Base-by-base conservation (phyloP, 2,797 vertebrate species). In the Sebastes minor region DNA sequence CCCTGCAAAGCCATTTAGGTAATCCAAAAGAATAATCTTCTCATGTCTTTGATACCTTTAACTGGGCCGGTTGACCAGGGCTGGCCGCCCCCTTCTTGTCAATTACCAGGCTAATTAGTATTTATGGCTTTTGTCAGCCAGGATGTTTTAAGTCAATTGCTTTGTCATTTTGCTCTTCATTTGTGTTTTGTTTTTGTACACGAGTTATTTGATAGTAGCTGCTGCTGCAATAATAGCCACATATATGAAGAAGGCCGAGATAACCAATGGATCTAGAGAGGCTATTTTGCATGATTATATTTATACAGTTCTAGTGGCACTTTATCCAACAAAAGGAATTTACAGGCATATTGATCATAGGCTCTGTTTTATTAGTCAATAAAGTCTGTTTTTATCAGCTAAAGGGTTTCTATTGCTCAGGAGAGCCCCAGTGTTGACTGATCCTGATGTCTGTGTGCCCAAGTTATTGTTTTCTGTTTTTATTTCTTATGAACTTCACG, bases 1-100 rank as follows among this genome's bases (percentile, higher is more conserved):
- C 69, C 23, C 82, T 35, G 93, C 90, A 93, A 95, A 95, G 94
- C 94, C 96, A 95, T 96, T 94, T 95, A 96, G 95, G 95, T 96
- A 96, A 96, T 97, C 96, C 97, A 95, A 94, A 96, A 95, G 95
- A 94, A 95, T 81, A 80, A 97, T 96, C 96, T 96, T 91, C 91
- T 96, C 77, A 63, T 89, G 90, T 90, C 85, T 90, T 86, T 87
- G 85, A 91, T 92, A 88, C 85, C 84, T 81, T 94, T 87, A 93
- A 94, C 90, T 92, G 94, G 79, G 86, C 82, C 87, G 84, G 86
- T 75, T 83, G 88, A 89, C 82, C 69, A 77, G 69, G 78, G 61
- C 70, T 69, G 83, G 30, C 74, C n/a, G 81, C 86, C 85, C 69
- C 85, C 60, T 88, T 80, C 73, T 84, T 74, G 73, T 92, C 90